Percentiles rank a stretch among this genome's conserved stretches.
These are phyloP conservation scores for Coptotermes formosanus DNA, from an alignment of 1,140 invertebrate genomes.

Conservation along the genomic window DNA sequence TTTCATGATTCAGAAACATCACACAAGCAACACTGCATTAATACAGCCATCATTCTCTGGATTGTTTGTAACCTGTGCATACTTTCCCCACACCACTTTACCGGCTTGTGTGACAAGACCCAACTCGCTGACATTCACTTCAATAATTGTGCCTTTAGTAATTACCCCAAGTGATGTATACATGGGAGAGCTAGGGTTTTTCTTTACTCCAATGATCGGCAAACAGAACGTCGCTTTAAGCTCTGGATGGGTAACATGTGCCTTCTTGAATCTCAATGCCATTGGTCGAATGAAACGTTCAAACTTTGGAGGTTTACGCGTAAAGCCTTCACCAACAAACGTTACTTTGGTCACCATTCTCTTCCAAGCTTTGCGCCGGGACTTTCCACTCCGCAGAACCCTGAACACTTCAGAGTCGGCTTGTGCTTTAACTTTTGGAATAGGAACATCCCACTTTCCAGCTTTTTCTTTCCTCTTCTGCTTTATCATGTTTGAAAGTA, in stretches of 20 bases:
- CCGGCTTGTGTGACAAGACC: slow-evolving; percentile 98
- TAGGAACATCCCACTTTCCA: slow-evolving; percentile 99
- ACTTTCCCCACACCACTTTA: slow-evolving; percentile 99
- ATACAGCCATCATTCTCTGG: slow-evolving; percentile 99
- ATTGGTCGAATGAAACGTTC: slow-evolving; percentile 99
- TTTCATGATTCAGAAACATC: neutral
- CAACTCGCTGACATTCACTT: slow-evolving; percentile 98
- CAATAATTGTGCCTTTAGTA: slow-evolving; percentile 96
- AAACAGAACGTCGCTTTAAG: slow-evolving; percentile 98
- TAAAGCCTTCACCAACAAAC: slow-evolving; percentile 97
- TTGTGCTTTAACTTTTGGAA: slow-evolving; percentile 96
- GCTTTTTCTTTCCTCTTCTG: slow-evolving; percentile 99
- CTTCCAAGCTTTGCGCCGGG: slow-evolving; percentile 97
- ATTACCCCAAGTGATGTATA: slow-evolving; percentile 98
- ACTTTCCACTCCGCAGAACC: slow-evolving; percentile 92
- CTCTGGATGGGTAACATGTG: slow-evolving; percentile 98
- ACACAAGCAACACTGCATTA: slow-evolving; percentile 90
- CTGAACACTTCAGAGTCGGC: slow-evolving; percentile 98
- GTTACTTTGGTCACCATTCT: slow-evolving; percentile 99
- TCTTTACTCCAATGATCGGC: slow-evolving; percentile 99
- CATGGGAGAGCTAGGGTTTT: slow-evolving; percentile 97
- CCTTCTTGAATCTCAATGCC: slow-evolving; percentile 94
- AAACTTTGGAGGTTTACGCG: slow-evolving; percentile 98
- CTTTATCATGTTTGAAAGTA: slow-evolving; percentile 99
- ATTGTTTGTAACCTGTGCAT: slow-evolving; percentile 99